Evolutionary conservation across 1,140 invertebrate species (phyloP), one percentile per base, ranked within the genome.

Genomic region (Drosophila baimaii): DNA sequence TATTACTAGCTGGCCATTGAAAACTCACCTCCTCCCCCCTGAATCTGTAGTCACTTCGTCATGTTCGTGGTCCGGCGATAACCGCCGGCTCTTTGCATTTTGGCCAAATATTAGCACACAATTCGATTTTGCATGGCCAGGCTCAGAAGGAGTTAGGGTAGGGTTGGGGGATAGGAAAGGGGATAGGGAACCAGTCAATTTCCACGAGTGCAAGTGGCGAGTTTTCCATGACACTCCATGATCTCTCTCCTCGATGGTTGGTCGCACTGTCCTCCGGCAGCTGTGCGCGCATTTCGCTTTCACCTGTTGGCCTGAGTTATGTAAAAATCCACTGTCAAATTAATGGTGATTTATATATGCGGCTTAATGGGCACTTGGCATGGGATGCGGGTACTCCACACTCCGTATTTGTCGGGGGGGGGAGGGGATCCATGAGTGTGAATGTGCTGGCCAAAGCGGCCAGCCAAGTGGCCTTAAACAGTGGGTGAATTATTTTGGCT

Each of bases 331-430:
- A 88, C 62, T 88, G 82, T 86, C 83, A 86, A 88, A 86, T 86
- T 86, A 86, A 86, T 88, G 79, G 75, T 86, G 82, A 86, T 86
- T 86, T 86, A 86, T 86, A 79, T 79, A 58, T 82, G 74, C 62
- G 44, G 68, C 47, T 68, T 85, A 86, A 88, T 88, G 66, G 81
- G 55, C 62, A 70, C 71, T 79, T 70, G 63, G 65, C 59, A 66
- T 78, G 57, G 56, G 69, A 73, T 73, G 69, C 69, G 56, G 68
- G 64, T 19, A 56, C 41, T 19, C 54, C 54, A 51, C 21, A 47
- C 31, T n/a, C n/a, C n/a, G n/a, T n/a, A n/a, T n/a, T n/a, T n/a
- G n/a, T n/a, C n/a, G n/a, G n/a, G n/a, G n/a, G n/a, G n/a, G n/a
- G n/a, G n/a, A n/a, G 63, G 23, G 3, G 43, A 59, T 59, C 39